Conservation (phyloP, 92 coral and sea anemone species). For the Umimayanthus kanabou region DNA sequence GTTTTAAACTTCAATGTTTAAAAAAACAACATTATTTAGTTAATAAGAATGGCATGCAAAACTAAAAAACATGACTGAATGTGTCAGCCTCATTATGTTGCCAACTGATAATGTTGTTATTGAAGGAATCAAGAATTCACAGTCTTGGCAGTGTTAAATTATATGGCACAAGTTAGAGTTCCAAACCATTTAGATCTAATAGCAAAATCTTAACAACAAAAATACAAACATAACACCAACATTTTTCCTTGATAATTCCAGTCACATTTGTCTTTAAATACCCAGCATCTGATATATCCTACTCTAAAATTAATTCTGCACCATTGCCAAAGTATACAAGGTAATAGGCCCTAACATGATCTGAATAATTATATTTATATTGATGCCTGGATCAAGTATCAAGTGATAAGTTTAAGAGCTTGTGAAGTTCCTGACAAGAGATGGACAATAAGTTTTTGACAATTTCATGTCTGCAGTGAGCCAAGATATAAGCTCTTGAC, state of each 20-base stretch:
- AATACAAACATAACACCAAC: background rate
- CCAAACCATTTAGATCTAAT: background rate
- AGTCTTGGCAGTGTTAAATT: background rate
- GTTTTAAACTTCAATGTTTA: too few species aligned
- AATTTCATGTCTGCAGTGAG: background rate
- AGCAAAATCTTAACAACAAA: background rate
- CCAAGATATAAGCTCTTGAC: background rate
- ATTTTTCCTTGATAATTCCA: background rate
- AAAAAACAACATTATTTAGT: too few species aligned
- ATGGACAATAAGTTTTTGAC: background rate
- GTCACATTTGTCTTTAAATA: background rate
- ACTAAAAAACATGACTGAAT: too few species aligned
- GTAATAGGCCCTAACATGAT: conserved; percentile 3
- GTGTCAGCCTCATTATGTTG: too few species aligned
- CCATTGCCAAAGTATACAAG: too few species aligned
- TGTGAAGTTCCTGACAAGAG: background rate
- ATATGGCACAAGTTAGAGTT: background rate
- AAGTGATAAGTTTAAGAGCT: conserved; percentile 5
- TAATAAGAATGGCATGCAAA: too few species aligned
- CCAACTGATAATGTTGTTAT: too few species aligned
- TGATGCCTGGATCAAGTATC: conserved; percentile 4
- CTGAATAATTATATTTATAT: conserved; percentile 16
- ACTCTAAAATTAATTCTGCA: background rate
- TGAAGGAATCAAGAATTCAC: too few species aligned
- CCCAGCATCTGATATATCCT: background rate